Percentiles rank a stretch among this genome's conserved stretches.
These are phyloP conservation scores for Ditula angustiorana DNA, from an alignment of 2,888 invertebrate genomes.

Conservation along the genomic window DNA sequence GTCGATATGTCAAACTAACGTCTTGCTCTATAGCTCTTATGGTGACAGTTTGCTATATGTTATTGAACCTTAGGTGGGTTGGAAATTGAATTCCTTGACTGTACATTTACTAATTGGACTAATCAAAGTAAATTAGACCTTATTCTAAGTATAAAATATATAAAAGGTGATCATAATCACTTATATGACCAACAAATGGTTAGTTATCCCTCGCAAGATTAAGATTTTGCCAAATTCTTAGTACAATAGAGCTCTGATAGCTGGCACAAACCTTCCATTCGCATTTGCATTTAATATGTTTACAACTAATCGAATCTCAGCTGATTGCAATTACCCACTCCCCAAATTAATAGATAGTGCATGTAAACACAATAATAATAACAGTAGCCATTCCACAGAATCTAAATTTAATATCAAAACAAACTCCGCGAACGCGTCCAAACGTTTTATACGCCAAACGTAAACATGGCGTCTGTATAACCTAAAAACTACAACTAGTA, in stretches of 20 bases:
- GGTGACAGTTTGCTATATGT: too few relatives aligned
- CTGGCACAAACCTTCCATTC: conserved; percentile 2
- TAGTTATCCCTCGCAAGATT: too few relatives aligned
- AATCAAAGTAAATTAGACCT: too few relatives aligned
- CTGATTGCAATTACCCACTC: conserved; percentile 38
- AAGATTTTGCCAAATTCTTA: too few relatives aligned
- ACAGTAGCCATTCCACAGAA: conserved; percentile 33
- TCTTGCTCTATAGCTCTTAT: too few relatives aligned
- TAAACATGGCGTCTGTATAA: conserved; percentile 33
- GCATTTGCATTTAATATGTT: conserved; percentile 25
- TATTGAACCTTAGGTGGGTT: too few relatives aligned
- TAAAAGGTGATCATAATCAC: too few relatives aligned
- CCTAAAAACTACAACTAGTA: conserved; percentile 14
- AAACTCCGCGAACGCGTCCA: conserved; percentile 27
- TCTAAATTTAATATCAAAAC: conserved; percentile 36
- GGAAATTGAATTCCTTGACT: too few relatives aligned
- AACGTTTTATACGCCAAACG: conserved; percentile 35
- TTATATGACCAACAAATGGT: too few relatives aligned
- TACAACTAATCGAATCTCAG: conserved; percentile 21
- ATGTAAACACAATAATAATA: conserved; percentile 40
- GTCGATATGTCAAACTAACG: too few relatives aligned
- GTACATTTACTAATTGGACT: too few relatives aligned
- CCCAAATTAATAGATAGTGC: conserved; percentile 17
- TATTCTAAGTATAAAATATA: too few relatives aligned
- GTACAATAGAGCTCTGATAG: neutral